Evolutionary conservation across 2,113 vertebrate genomes (phyloP), one percentile per base, ranked within the genome.

Genomic region (Barnardius zonarius): DNA sequence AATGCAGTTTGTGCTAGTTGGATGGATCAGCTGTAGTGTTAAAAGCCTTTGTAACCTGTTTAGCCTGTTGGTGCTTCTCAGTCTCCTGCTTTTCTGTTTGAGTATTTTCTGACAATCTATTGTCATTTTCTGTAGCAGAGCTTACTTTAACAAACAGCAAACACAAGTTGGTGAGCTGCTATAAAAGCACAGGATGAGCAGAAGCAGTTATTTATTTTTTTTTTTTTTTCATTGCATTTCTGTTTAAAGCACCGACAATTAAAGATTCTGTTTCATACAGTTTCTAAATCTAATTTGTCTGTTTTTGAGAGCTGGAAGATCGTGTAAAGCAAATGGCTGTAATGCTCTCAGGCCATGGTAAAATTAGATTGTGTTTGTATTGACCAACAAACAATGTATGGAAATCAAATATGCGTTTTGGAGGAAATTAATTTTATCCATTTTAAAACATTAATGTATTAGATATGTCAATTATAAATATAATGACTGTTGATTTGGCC

Each of bases 401-500:
- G 93, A 96, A 93, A 83, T 80, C 77, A 88, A 83, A 83, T 86
- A 72, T 31, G 25, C 91, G 63, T 93, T 95, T 88, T 86, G 61
- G 85, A 90, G 92, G 88, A 97, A 93, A 94, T 92, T 83, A 90
- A 51, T 73, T 89, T 81, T 93, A 57, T 81, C 74, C 54, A 83
- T 81, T 90, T 95, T 66, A 94, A 91, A 72, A 88, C 88, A 96
- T 96, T 96, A 95, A 92, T 93, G 76, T 93, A 95, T 94, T 95
- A 93, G 83, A 75, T 80, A 61, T 83, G 86, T 86, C 90, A 88
- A 10, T 96, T 92, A 48, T 81, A 93, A 95, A 91, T 89, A 49
- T 88, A 95, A 92, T 89, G 90, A 44, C 84, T 93, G 77, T 92
- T 90, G 86, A 87, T 93, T 95, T 75, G 70, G 23, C 83, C 67